Evolutionary conservation across 2,888 invertebrate genomes (phyloP).

Genomic region (Athrips mouffetella): DNA sequence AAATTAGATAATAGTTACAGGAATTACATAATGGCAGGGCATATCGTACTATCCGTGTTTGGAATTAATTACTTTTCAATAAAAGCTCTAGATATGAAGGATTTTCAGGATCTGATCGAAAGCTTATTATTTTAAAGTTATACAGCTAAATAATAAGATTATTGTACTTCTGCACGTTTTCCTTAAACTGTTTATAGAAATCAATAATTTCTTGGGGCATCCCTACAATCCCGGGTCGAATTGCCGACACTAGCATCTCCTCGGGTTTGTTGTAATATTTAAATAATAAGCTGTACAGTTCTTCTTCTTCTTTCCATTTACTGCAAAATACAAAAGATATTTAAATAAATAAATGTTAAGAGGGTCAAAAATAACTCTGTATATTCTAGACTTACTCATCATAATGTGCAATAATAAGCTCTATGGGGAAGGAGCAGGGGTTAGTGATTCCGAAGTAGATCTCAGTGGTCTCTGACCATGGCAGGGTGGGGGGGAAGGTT

Average conservation of each 20-base stretch:
- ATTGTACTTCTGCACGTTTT: conserved; percentile 51
- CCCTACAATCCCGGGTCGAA: conserved; percentile 52
- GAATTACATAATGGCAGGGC: no score
- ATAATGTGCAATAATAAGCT: conserved; percentile 83
- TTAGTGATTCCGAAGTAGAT: conserved; percentile 80
- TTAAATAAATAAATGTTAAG: background rate
- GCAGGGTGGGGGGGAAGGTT: conserved; percentile 80
- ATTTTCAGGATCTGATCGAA: no score
- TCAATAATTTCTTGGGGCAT: conserved; percentile 47
- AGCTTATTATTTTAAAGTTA: no score
- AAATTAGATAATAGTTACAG: no score
- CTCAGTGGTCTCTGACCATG: conserved; percentile 79
- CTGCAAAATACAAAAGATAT: conserved; percentile 28
- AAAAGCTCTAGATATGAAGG: no score
- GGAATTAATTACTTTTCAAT: no score
- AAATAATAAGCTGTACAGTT: conserved; percentile 52
- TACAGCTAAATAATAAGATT: no score
- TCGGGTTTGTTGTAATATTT: conserved; percentile 66
- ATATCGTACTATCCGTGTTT: no score
- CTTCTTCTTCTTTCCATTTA: conserved; percentile 64
- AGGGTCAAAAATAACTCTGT: background rate
- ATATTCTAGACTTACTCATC: conserved; percentile 71
- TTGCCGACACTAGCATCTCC: conserved; percentile 61
- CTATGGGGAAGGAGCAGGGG: conserved; percentile 81
- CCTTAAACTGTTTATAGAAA: conserved; percentile 49